These are phyloP conservation scores for Drosophila greeni DNA, from an alignment of 2,888 invertebrate species.

Conservation along the genomic window DNA sequence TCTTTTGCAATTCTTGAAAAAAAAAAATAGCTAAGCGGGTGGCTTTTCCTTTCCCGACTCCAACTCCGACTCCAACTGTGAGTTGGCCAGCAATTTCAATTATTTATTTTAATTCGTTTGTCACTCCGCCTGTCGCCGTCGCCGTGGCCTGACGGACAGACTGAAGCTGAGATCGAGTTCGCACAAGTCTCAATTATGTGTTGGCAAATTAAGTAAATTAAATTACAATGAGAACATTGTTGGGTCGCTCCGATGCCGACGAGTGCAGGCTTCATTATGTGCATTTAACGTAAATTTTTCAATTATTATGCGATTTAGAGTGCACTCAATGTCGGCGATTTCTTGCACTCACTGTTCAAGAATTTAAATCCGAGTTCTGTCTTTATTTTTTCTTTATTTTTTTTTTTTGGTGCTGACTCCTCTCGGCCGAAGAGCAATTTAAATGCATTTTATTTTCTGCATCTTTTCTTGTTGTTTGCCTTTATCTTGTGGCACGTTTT, in stretches of 20 bases:
- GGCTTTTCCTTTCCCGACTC: constrained; percentile 30
- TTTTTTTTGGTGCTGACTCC: constrained; percentile 11
- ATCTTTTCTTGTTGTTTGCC: constrained; percentile 25
- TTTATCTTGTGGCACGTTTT: constrained; percentile 60
- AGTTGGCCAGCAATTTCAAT: constrained; percentile 39
- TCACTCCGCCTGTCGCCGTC: constrained; percentile 49
- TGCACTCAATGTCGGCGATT: constrained; percentile 54
- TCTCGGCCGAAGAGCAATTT: constrained; percentile 42
- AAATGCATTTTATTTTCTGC: constrained; percentile 60
- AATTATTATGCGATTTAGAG: constrained; percentile 74
- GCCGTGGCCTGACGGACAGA: constrained; percentile 35
- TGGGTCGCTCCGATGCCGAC: constrained; percentile 29
- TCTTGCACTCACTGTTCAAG: constrained; percentile 53
- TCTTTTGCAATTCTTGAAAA: constrained; percentile 60
- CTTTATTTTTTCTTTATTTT: constrained; percentile 12
- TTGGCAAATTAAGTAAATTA: constrained; percentile 72
- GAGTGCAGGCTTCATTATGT: constrained; percentile 72
- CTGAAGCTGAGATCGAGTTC: constrained; percentile 38
- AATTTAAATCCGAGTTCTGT: constrained; percentile 37
- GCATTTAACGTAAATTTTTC: constrained; percentile 71
- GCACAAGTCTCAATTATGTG: constrained; percentile 35
- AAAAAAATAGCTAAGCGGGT: constrained; percentile 9
- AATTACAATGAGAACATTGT: constrained; percentile 69
- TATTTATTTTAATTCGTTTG: constrained; percentile 61
- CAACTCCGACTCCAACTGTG: constrained; percentile 6